Base-by-base conservation (phyloP, 2,888 invertebrate species). In the Diarsia rubi region DNA sequence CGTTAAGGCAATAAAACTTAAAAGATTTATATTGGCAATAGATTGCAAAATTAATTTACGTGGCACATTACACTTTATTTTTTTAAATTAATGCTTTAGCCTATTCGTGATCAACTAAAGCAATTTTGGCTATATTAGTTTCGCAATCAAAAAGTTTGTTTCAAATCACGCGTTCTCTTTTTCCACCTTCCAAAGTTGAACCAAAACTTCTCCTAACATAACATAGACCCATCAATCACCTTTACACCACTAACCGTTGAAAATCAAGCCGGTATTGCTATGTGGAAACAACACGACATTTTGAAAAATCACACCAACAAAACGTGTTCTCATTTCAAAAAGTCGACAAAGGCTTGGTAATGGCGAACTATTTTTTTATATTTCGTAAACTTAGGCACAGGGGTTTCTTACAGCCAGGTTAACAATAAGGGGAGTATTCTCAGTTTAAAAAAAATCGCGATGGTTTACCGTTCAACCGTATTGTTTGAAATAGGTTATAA, bases 341-440 rank as follows among this genome's bases (percentile, higher is more conserved):
- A 91, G 75, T 88, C 77, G 83, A 93, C 93, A 94, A 94, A 93
- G 86, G 90, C 81, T 81, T 84, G 8, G 37, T 37, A 37, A 37
- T 37, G 37, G 37, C 81, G 82, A 88, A 88, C 86, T 91, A 52
- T 80, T 78, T 91, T 90, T 91, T 94, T 94, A 37, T 37, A 37
- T 37, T 95, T 93, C 86, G 94, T 94, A 84, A 92, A 91, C 88
- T 91, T 90, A 90, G 90, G 86, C 89, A 83, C 88, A 90, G 91
- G 92, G 91, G 93, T 90, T 90, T 89, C 88, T 88, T 88, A 84
- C 86, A 90, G 89, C 91, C 88, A 90, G 84, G 91, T 87, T 88
- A 84, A 90, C 89, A 91, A 89, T 89, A 85, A 91, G 89, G 93
- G 92, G 81, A 89, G 87, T 80, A 78, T 82, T 84, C 82, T 86